Evolutionary conservation across 1,140 invertebrate species (phyloP).

Genomic region (Mercenaria mercenaria): DNA sequence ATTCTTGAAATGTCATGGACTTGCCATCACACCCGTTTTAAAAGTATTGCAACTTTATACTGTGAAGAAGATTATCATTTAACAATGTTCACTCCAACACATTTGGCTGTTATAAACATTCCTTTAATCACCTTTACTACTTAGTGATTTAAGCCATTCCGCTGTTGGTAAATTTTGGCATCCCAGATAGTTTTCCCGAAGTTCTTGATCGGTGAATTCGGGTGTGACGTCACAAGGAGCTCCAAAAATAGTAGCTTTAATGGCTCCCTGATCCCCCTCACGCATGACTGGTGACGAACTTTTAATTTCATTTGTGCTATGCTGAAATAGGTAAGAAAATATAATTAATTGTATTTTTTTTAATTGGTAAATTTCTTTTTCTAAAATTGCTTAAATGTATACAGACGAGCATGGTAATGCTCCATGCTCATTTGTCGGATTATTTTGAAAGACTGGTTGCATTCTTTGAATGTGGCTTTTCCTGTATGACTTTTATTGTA

Average conservation of each 20-base stretch:
- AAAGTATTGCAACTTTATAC: neutral
- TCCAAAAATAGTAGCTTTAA: constrained; percentile 85
- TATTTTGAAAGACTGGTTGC: too few species aligned
- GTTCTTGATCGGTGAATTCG: constrained; percentile 85
- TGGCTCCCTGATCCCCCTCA: constrained; percentile 75
- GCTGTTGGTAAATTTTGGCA: constrained; percentile 87
- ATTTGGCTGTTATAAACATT: neutral
- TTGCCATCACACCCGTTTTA: neutral
- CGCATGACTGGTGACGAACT: constrained; percentile 82
- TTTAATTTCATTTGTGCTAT: constrained; percentile 77
- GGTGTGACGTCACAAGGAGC: constrained; percentile 87
- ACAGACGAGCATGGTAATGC: too few species aligned
- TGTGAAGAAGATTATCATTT: neutral
- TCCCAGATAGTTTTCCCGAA: constrained; percentile 85
- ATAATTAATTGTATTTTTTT: too few species aligned
- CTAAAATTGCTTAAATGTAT: too few species aligned
- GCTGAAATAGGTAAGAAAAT: constrained; percentile 74
- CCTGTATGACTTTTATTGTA: too few species aligned
- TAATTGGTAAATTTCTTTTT: too few species aligned
- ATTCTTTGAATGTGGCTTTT: too few species aligned
- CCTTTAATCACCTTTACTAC: constrained; percentile 27
- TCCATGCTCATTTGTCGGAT: too few species aligned
- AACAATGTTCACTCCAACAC: neutral
- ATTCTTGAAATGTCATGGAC: constrained; percentile 1
- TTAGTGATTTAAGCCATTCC: constrained; percentile 73